Conservation (phyloP, 2,888 invertebrate genomes). For the Napeogenes sylphis region DNA sequence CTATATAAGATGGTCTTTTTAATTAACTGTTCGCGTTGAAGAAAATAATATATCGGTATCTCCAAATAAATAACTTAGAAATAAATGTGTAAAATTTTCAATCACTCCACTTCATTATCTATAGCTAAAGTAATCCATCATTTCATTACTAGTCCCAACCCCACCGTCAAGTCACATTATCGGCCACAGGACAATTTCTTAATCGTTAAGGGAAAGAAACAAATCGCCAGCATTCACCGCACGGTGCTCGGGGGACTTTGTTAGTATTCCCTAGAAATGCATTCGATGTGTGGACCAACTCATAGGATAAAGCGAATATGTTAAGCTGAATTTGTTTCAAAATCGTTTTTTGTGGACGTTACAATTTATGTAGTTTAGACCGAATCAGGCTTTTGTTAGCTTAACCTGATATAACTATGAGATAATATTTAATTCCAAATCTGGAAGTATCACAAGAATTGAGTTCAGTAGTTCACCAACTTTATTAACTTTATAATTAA, state of each 20-base stretch:
- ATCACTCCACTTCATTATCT: constrained; percentile 9
- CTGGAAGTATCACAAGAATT: too few species aligned
- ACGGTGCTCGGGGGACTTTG: constrained; percentile 51
- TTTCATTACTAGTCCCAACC: constrained; percentile 25
- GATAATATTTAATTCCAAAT: too few species aligned
- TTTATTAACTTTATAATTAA: too few species aligned
- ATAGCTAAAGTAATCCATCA: constrained; percentile 20
- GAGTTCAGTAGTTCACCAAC: too few species aligned
- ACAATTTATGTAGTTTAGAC: too few species aligned
- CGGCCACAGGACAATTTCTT: constrained; percentile 51
- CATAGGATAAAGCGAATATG: constrained; percentile 11
- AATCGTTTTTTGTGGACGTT: too few species aligned
- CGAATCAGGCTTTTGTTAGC: too few species aligned
- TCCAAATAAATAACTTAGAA: neutral
- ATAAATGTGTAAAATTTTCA: constrained; percentile 8
- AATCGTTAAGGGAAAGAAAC: constrained; percentile 64
- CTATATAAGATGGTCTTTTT: too few species aligned
- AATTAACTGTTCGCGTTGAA: too few species aligned
- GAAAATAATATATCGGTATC: too few species aligned
- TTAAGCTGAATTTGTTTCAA: too few species aligned
- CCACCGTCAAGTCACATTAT: constrained; percentile 35
- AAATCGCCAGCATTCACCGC: constrained; percentile 63
- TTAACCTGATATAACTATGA: too few species aligned
- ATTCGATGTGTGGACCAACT: constrained; percentile 33
- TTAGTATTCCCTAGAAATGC: constrained; percentile 44